Conservation (phyloP, 1,140 invertebrate species). For the Helicoverpa zea region DNA sequence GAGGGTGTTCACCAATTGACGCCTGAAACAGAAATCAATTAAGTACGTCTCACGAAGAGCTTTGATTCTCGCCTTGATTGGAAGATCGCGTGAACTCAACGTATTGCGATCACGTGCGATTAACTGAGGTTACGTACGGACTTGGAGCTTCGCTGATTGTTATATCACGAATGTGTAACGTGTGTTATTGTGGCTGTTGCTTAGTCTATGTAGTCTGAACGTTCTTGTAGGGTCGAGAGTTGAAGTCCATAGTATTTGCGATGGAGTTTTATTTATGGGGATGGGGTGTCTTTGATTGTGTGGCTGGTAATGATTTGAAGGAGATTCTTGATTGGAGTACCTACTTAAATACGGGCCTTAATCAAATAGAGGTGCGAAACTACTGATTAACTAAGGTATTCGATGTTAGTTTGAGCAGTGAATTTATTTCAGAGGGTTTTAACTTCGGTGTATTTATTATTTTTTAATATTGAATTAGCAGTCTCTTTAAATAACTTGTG, state of each 20-base stretch:
- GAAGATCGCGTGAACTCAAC: slow-evolving; percentile 2
- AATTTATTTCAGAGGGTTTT: too few relatives aligned
- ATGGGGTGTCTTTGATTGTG: too few relatives aligned
- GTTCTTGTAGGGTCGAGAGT: background rate
- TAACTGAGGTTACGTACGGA: background rate
- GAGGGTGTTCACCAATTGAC: background rate
- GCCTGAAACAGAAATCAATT: slow-evolving; percentile 1
- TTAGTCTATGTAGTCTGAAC: background rate
- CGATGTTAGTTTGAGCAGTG: too few relatives aligned
- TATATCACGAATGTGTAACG: background rate
- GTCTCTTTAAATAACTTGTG: too few relatives aligned
- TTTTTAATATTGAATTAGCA: too few relatives aligned
- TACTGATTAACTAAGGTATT: too few relatives aligned
- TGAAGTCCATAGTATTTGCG: background rate
- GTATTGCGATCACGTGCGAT: background rate
- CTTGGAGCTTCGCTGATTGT: background rate
- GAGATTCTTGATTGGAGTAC: too few relatives aligned
- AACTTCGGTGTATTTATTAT: too few relatives aligned
- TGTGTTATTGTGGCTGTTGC: background rate
- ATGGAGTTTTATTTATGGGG: too few relatives aligned
- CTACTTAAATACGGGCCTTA: too few relatives aligned
- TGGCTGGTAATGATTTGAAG: too few relatives aligned
- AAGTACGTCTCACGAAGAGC: background rate
- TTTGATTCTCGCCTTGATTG: slow-evolving; percentile 11
- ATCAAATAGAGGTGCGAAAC: too few relatives aligned